These are phyloP conservation scores for Sebastes hubbsi DNA, from an alignment of 2,797 vertebrate species.

Conservation along the genomic window DNA sequence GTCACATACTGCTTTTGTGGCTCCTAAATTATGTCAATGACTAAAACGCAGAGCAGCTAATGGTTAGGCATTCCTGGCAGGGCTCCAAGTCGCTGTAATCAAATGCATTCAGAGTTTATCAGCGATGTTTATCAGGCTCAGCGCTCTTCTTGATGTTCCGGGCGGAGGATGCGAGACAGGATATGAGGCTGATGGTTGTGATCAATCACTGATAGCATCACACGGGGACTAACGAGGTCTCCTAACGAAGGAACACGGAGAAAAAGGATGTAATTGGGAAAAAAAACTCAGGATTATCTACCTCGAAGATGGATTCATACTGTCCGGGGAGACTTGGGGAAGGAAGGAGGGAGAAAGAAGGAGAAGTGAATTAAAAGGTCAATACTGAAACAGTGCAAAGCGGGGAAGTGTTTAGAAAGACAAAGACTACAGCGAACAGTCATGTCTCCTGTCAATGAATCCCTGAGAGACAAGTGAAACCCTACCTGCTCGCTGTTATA, in stretches of 20 bases:
- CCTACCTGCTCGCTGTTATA: background rate
- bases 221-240: constrained; percentile 57
- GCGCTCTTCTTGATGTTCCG: constrained; percentile 49
- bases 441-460: background rate
- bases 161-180: constrained; percentile 57
- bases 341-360: background rate
- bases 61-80: constrained; percentile 29
- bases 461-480: background rate
- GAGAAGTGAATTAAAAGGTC: constrained; percentile 26
- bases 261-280: constrained; percentile 58
- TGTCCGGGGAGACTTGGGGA: constrained; percentile 7
- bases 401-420: background rate
- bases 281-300: constrained; percentile 48
- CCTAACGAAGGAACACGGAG: constrained; percentile 42
- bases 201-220: constrained; percentile 64
- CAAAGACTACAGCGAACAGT: background rate
- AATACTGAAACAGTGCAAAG: background rate
- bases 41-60: constrained; percentile 34
- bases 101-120: constrained; percentile 60
- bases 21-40: constrained; percentile 32
- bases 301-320: constrained; percentile 44
- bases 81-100: constrained; percentile 47
- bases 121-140: constrained; percentile 56
- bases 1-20: background rate
- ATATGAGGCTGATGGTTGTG: constrained; percentile 57